Percentiles rank a stretch among this genome's conserved stretches.
Evolutionary conservation across 2,797 vertebrate genomes (phyloP).

Genomic region (Cossypha dichroa): DNA sequence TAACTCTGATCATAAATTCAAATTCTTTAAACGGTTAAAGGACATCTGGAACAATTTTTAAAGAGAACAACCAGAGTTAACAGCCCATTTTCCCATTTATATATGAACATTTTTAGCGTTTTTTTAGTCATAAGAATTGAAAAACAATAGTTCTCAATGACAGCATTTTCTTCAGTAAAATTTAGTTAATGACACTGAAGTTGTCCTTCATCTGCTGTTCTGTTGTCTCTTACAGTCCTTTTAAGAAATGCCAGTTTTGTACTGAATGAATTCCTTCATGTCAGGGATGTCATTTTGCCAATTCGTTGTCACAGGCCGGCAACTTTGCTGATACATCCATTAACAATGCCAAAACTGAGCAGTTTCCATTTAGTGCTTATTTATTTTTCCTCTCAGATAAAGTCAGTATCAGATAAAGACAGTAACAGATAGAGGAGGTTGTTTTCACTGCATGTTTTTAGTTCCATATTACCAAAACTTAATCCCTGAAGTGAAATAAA

Average conservation of each 20-base stretch:
- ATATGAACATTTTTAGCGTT: not conserved
- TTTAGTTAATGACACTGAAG: not conserved
- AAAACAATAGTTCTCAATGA: not conserved
- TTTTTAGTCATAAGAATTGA: not conserved
- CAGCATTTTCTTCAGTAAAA: not conserved
- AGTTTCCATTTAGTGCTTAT: not conserved
- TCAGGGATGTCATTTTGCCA: not conserved
- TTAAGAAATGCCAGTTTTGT: not conserved
- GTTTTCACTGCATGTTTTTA: not conserved
- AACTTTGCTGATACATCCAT: not conserved
- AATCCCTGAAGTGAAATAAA: not conserved
- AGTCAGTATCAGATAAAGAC: not conserved
- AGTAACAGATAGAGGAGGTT: not conserved
- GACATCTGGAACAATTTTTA: not conserved
- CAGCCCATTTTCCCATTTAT: not conserved
- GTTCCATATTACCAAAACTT: not conserved
- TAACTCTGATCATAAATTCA: not conserved
- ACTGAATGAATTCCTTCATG: not conserved
- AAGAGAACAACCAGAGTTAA: not conserved
- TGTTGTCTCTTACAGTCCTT: not conserved
- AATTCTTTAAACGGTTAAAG: not conserved
- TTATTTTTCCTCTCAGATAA: not conserved
- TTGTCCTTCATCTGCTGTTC: not conserved
- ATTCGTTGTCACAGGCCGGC: not conserved
- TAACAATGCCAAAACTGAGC: not conserved